Evolutionary conservation across 1,140 invertebrate species (phyloP).

Genomic region (Drosophila rufa): DNA sequence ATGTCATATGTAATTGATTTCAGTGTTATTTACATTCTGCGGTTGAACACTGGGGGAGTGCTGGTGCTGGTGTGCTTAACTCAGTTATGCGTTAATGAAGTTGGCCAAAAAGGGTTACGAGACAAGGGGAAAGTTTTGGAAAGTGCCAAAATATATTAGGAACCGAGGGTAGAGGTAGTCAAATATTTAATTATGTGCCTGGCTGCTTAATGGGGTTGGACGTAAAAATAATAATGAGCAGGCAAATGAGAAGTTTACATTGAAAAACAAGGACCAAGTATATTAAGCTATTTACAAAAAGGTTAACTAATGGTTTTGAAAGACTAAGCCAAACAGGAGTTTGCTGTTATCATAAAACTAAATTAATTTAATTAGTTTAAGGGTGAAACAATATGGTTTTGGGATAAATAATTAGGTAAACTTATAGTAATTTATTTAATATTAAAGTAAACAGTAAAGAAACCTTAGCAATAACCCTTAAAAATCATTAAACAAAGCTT

Average conservation of each 20-base stretch:
- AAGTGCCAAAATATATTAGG: slow-evolving; percentile 25
- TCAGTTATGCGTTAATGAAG: slow-evolving; percentile 71
- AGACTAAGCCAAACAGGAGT: background rate
- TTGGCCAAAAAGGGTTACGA: slow-evolving; percentile 23
- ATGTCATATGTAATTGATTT: slow-evolving; percentile 78
- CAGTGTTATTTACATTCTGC: slow-evolving; percentile 53
- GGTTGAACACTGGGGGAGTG: slow-evolving; percentile 11
- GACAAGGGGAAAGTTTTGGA: slow-evolving; percentile 52
- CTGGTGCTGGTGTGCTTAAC: slow-evolving; percentile 15
- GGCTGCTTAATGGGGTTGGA: slow-evolving; percentile 12
- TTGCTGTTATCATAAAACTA: background rate
- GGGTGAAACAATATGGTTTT: background rate
- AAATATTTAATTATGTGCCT: slow-evolving; percentile 48
- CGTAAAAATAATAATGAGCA: slow-evolving; percentile 6
- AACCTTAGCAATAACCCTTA: too few species aligned
- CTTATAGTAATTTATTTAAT: background rate
- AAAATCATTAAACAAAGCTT: too few species aligned
- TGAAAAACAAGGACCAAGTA: background rate
- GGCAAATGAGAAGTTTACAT: background rate
- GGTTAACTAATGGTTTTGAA: background rate
- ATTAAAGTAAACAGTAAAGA: too few species aligned
- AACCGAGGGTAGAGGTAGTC: background rate
- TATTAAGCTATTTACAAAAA: background rate
- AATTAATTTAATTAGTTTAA: background rate
- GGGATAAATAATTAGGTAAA: background rate